phyloP scores from a whole-genome alignment of 1,140 invertebrate species.

The Ceratitis capitata region DNA sequence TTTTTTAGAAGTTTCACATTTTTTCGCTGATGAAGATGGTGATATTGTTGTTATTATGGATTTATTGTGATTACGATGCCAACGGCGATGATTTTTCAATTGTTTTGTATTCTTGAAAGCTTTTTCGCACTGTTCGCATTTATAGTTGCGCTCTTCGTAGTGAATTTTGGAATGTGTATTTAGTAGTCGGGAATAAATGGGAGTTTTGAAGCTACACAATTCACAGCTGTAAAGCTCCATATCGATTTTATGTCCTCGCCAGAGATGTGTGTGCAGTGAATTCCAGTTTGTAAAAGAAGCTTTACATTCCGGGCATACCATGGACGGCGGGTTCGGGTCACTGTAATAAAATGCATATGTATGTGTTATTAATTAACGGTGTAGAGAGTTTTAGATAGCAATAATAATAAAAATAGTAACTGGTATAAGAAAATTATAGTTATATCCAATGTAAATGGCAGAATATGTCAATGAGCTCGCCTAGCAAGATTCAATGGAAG shows the following conservation, averaged over 20 bases:
- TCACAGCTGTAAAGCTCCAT: conserved; percentile 78
- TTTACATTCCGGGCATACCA: conserved; percentile 76
- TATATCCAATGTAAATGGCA: neutral
- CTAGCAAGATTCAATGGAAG: no score
- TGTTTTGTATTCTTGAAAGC: conserved; percentile 81
- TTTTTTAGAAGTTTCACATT: conserved; percentile 47
- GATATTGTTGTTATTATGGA: no score
- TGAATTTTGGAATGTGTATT: conserved; percentile 78
- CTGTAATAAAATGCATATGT: conserved; percentile 22
- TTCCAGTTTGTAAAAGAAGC: conserved; percentile 69
- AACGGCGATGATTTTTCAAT: conserved; percentile 72
- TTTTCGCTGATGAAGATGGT: conserved; percentile 73
- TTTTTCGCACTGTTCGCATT: conserved; percentile 77
- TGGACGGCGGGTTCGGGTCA: conserved; percentile 62
- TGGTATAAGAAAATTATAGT: neutral
- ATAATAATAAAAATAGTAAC: neutral
- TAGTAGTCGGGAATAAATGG: conserved; percentile 71
- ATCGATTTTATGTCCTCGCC: conserved; percentile 79
- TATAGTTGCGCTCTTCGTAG: conserved; percentile 70
- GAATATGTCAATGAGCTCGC: no score
- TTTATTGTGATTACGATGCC: conserved; percentile 66
- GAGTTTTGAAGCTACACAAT: conserved; percentile 73
- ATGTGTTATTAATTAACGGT: no score
- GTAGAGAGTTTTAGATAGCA: neutral
- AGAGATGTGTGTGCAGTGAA: conserved; percentile 78